Evolutionary conservation across 2,888 invertebrate genomes (phyloP).

Genomic region (Caenorhabditis sp.): DNA sequence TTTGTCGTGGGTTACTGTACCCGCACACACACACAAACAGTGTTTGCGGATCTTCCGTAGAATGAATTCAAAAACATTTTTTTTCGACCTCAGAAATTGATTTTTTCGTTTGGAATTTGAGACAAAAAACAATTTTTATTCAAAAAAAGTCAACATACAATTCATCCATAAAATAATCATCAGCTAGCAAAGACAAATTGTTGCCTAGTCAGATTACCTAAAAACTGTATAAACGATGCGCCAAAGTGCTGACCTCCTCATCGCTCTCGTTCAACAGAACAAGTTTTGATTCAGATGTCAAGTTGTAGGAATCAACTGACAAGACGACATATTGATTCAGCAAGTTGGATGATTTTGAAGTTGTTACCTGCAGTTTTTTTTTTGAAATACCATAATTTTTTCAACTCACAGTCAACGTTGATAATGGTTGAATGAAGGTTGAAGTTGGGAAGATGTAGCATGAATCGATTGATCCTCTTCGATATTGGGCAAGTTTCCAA

Average conservation of each 20-base stretch:
- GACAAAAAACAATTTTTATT: neutral
- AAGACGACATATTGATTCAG: conserved; percentile 13
- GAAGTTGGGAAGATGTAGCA: conserved; percentile 28
- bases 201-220: neutral
- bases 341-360: conserved; percentile 6
- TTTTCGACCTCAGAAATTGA: too few species aligned
- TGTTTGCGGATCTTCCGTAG: too few species aligned
- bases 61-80: too few species aligned
- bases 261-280: conserved; percentile 25
- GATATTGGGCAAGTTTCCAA: conserved; percentile 34
- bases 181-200: neutral
- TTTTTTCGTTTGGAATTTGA: too few species aligned
- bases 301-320: conserved; percentile 10
- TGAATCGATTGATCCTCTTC: conserved; percentile 3
- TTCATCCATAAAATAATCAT: conserved; percentile 7
- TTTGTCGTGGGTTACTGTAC: too few species aligned
- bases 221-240: conserved; percentile 17
- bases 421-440: conserved; percentile 26
- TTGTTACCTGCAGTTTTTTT: neutral
- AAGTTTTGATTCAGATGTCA: conserved; percentile 10
- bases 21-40: too few species aligned
- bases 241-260: conserved; percentile 33
- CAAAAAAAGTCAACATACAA: neutral
- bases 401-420: neutral
- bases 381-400: too few species aligned